Evolutionary conservation across 1,140 invertebrate genomes (phyloP).

Genomic region (Drosophila bifasciata): DNA sequence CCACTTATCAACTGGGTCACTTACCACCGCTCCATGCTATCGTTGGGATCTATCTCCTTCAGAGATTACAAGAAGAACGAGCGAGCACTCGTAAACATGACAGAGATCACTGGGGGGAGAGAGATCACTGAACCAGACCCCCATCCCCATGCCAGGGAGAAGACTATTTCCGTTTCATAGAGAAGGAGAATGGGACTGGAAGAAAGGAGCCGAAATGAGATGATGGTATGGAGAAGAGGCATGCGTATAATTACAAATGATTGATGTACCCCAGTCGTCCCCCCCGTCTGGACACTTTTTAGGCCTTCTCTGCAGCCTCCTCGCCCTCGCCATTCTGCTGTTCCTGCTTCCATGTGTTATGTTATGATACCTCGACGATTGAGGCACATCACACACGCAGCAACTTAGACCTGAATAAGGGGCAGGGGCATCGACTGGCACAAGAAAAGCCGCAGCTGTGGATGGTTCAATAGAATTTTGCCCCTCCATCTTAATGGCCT

Average conservation of each 20-base stretch:
- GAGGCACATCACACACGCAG: conserved; percentile 68
- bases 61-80: conserved; percentile 17
- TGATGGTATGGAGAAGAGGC: conserved; percentile 35
- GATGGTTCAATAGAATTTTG: conserved; percentile 41
- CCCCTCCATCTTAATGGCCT: conserved; percentile 32
- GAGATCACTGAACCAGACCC: conserved; percentile 66
- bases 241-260: conserved; percentile 74
- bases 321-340: neutral
- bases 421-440: neutral
- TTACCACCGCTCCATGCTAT: conserved; percentile 1
- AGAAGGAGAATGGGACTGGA: conserved; percentile 19
- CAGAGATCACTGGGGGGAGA: conserved; percentile 46
- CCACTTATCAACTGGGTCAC: conserved; percentile 43
- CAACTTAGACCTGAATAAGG: conserved; percentile 28
- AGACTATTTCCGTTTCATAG: conserved; percentile 67
- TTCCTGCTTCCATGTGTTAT: conserved; percentile 23
- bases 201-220: conserved; percentile 38
- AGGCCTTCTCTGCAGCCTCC: conserved; percentile 18
- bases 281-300: conserved; percentile 35
- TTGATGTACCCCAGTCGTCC: conserved; percentile 57
- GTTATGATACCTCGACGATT: conserved; percentile 53
- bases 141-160: conserved; percentile 25
- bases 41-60: conserved; percentile 18
- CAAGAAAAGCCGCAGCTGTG: conserved; percentile 17
- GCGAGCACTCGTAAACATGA: conserved; percentile 52